A percentile compares a stretch with the other conserved stretches of the same genome.
phyloP scores from a whole-genome alignment of 2,888 invertebrate genomes.

The Caenorhabditis doughertyi region DNA sequence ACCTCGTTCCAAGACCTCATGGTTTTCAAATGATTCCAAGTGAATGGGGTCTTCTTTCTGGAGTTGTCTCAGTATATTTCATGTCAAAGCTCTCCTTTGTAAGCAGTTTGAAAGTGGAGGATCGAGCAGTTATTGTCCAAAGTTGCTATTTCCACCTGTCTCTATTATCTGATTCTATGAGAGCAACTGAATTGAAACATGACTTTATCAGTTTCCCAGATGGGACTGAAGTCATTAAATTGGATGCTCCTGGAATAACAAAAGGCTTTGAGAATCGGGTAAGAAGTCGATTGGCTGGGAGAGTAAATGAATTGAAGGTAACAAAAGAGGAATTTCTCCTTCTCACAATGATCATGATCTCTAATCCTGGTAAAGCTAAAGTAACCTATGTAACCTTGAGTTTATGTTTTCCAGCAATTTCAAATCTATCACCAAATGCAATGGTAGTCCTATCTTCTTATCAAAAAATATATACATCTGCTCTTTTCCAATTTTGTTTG shows the following conservation, averaged over 20 bases:
- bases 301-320: conserved; percentile 20
- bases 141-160: not conserved
- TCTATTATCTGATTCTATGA: not conserved
- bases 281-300: conserved; percentile 1
- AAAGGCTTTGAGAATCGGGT: not conserved
- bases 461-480: too few relatives aligned
- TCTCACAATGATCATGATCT: not conserved
- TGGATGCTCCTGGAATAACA: not conserved
- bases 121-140: not conserved
- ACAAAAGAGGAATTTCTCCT: conserved; percentile 25
- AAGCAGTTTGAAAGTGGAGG: not conserved
- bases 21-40: not conserved
- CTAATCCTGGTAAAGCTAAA: conserved; percentile 49
- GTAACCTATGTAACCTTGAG: too few relatives aligned
- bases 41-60: conserved; percentile 5
- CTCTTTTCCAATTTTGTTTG: too few relatives aligned
- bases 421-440: not conserved
- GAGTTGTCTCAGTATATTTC: not conserved
- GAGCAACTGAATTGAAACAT: not conserved
- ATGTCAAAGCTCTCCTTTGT: not conserved
- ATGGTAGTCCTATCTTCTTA: too few relatives aligned
- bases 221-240: conserved; percentile 6
- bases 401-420: conserved; percentile 10
- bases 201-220: conserved; percentile 15
- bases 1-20: not conserved